These are phyloP conservation scores for Rhagoletis zephyria DNA, from an alignment of 1,140 invertebrate species.

Conservation along the genomic window DNA sequence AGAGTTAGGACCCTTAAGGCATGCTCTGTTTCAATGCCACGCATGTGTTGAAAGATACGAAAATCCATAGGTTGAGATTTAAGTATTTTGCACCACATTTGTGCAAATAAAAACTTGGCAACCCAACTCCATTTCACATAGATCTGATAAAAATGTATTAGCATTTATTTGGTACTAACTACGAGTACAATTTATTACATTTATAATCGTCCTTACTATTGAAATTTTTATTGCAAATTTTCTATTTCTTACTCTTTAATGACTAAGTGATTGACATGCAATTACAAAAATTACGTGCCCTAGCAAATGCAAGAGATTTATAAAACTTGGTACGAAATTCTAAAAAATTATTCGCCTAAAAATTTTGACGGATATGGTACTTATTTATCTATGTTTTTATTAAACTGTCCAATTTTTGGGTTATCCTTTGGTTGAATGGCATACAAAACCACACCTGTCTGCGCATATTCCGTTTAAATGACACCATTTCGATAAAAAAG, in stretches of 20 bases:
- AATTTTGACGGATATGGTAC: slow-evolving; percentile 31
- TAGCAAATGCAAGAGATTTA: neutral
- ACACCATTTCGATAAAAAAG: no score
- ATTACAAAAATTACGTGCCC: slow-evolving; percentile 1
- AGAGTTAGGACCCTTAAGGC: no score
- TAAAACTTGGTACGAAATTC: neutral
- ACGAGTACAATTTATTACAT: neutral
- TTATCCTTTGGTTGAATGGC: neutral
- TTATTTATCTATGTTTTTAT: neutral
- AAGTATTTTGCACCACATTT: no score
- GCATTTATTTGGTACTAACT: no score
- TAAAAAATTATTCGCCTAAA: slow-evolving; percentile 7
- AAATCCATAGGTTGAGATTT: no score
- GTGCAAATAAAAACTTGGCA: no score
- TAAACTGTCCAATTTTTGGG: neutral
- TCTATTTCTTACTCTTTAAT: neutral
- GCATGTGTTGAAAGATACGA: no score
- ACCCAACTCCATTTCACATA: no score
- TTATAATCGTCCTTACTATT: neutral
- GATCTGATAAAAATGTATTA: no score
- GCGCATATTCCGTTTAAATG: neutral
- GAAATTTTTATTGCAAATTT: neutral
- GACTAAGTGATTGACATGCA: neutral
- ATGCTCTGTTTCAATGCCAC: no score
- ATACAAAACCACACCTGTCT: neutral